Conservation (phyloP, 2,888 invertebrate species). For the Drosophila limbata region DNA sequence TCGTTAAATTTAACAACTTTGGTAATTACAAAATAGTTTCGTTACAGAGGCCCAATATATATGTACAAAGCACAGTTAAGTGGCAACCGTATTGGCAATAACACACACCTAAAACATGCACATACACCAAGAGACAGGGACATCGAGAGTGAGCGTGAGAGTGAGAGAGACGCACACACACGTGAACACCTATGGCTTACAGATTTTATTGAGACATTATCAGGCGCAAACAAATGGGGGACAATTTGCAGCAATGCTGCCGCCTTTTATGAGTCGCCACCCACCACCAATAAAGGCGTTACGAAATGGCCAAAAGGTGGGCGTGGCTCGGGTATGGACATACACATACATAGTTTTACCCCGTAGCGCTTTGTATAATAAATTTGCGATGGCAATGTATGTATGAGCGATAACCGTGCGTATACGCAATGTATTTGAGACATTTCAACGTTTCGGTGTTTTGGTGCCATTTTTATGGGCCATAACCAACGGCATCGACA, state of each 20-base stretch:
- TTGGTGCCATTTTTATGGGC: conserved; percentile 60
- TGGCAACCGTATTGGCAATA: conserved; percentile 54
- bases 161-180: neutral
- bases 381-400: conserved; percentile 38
- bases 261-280: conserved; percentile 59
- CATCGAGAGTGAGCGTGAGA: neutral
- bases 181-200: conserved; percentile 56
- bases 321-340: conserved; percentile 41
- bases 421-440: conserved; percentile 48
- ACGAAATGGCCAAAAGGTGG: conserved; percentile 39
- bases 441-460: conserved; percentile 24
- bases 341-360: conserved; percentile 54
- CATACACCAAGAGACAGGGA: conserved; percentile 4
- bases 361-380: conserved; percentile 20
- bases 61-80: conserved; percentile 26
- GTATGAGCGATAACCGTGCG: conserved; percentile 71
- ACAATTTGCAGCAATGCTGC: conserved; percentile 68
- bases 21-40: conserved; percentile 77
- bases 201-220: conserved; percentile 78
- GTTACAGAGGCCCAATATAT: conserved; percentile 27
- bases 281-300: conserved; percentile 51
- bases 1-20: conserved; percentile 72
- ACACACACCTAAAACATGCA: conserved; percentile 37
- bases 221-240: conserved; percentile 73
- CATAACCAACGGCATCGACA: conserved; percentile 62